Conservation (phyloP, 2,113 vertebrate genomes). For the Pungitius pungitius region DNA sequence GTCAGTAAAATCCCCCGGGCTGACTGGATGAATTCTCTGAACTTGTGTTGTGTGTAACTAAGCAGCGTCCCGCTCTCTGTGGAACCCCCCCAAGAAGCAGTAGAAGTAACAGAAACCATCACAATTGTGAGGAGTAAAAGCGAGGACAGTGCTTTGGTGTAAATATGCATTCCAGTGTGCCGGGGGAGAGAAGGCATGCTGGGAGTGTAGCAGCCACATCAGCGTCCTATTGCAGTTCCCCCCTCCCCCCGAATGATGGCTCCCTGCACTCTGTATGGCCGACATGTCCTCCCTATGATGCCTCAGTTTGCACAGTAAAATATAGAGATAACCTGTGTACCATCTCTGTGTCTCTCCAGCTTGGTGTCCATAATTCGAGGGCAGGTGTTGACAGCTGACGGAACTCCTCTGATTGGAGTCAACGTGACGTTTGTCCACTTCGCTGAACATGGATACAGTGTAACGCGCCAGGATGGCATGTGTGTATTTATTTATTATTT, state of each 20-base stretch:
- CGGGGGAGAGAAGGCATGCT: conserved; percentile 5
- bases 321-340: neutral
- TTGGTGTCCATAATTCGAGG: conserved; percentile 95
- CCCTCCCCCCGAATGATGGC: neutral
- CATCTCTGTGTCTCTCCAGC: conserved; percentile 69
- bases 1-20: neutral
- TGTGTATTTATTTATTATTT: conserved; percentile 74
- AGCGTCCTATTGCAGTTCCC: conserved; percentile 20
- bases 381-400: conserved; percentile 96
- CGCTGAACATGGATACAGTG: conserved; percentile 92
- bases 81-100: neutral
- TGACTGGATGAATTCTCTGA: neutral
- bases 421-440: conserved; percentile 97
- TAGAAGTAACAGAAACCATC: neutral
- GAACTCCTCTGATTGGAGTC: conserved; percentile 96
- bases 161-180: conserved; percentile 2
- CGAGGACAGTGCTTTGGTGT: neutral
- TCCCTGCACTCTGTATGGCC: conserved; percentile 18
- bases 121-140: neutral
- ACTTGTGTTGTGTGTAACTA: neutral
- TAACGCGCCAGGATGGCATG: conserved; percentile 98
- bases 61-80: neutral
- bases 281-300: neutral
- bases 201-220: neutral
- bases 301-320: neutral